Base-by-base conservation (phyloP, 64 coral and sea anemone species). In the Stylophora pistillata region DNA sequence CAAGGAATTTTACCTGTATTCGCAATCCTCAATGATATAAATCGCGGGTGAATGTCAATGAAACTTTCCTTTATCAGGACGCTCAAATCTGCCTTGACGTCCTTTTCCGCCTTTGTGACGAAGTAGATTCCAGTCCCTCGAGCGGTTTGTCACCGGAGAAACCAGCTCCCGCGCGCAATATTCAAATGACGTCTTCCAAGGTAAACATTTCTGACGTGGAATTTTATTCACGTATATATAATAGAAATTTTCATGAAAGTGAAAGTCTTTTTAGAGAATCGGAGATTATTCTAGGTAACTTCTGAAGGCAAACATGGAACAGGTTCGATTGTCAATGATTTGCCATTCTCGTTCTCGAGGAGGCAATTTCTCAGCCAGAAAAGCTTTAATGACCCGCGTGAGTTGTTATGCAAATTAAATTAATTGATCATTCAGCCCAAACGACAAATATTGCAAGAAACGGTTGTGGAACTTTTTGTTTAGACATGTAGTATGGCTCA, bases 381-480 rank as follows among this genome's bases (percentile, higher is more conserved):
- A 47, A 47, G 37, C 37, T 47, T 4, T 47, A 7, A 47, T 47
- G 37, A 47, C 37, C 7, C 37, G 37, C 37, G 7, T 47, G 37
- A 47, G 37, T 47, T 47, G 37, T 47, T 13, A 84, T 70, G 80
- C 80, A 84, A 82, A 82, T 82, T 82, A 47, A 47, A 47, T 47
- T 4, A 47, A 47, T 4, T 47, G 37, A 47, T 47, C 37, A 7
- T 47, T 47, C 37, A 47, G 3, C 37, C 37, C 37, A 47, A 7
- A 47, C 3, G 37, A 4, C 37, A 47, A 47, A 47, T 47, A 4
- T 47, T 47, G 37, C 3, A 4, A 47, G 37, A 47, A 47, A 47
- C 37, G 37, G 3, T 7, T 47, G 7, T 47, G 7, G 37, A 47
- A 47, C 3, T 47, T 47, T 47, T 47, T 13, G 20, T 53, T 16